phyloP scores from a whole-genome alignment of 2,797 vertebrate species.

The Pagetopsis macropterus region DNA sequence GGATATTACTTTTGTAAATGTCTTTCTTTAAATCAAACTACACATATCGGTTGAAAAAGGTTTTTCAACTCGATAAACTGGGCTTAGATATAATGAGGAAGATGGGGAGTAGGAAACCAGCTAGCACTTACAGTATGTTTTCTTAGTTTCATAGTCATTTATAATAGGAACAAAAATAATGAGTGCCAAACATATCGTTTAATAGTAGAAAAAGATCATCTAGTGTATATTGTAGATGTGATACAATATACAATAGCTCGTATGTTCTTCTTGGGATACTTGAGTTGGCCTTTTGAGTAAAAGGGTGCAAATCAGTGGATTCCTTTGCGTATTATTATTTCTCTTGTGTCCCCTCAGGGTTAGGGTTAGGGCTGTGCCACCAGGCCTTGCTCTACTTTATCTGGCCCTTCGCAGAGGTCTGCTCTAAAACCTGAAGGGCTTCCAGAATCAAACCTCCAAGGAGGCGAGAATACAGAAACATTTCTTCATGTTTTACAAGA shows the following conservation, averaged over 20 bases:
- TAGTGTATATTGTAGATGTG: constrained; percentile 6
- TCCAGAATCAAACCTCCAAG: constrained; percentile 80
- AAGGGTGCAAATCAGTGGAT: constrained; percentile 51
- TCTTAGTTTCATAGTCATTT: neutral
- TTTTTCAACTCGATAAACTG: too few relatives aligned
- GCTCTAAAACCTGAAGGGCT: constrained; percentile 81
- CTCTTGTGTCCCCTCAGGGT: constrained; percentile 46
- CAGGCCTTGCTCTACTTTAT: constrained; percentile 78
- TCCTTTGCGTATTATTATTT: constrained; percentile 66
- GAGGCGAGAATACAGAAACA: constrained; percentile 71
- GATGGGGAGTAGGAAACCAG: neutral
- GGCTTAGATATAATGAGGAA: neutral
- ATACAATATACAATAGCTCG: constrained; percentile 1
- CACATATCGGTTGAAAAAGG: neutral
- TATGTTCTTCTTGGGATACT: constrained; percentile 30
- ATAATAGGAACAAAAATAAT: neutral
- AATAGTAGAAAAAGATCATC: constrained; percentile 27
- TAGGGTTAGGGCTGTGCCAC: constrained; percentile 42
- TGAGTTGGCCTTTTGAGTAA: constrained; percentile 40
- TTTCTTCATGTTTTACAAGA: constrained; percentile 56
- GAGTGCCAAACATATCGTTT: neutral
- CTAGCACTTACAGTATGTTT: neutral
- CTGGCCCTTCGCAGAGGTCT: constrained; percentile 80
- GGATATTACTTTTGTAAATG: neutral
- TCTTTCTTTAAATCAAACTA: neutral